phyloP scores from a whole-genome alignment of 2,797 vertebrate genomes.

The Tangara arthus region DNA sequence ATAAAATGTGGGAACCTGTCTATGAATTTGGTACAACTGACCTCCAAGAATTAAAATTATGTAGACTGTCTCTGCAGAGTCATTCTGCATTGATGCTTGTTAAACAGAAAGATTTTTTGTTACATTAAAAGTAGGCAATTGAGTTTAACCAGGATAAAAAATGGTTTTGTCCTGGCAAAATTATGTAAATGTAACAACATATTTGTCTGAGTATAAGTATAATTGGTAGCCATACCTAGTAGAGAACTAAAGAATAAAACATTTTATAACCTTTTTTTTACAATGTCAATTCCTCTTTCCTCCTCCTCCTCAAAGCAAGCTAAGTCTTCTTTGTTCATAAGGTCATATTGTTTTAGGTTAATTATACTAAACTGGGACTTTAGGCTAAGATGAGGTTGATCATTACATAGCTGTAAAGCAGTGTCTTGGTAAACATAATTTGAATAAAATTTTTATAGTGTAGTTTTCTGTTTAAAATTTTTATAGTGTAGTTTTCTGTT shows the following conservation, averaged over 20 bases:
- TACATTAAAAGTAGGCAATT: not conserved
- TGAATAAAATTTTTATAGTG: not conserved
- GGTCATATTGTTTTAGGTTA: not conserved
- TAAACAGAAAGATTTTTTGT: not conserved
- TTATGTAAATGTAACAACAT: not conserved
- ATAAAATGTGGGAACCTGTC: not conserved
- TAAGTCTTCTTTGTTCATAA: not conserved
- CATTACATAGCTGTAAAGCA: not conserved
- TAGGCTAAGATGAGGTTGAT: not conserved
- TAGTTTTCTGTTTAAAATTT: not conserved
- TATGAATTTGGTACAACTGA: not conserved
- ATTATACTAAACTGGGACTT: not conserved
- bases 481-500: not conserved
- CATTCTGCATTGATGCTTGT: not conserved
- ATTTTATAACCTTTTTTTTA: not conserved
- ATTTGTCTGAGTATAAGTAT: fast-evolving
- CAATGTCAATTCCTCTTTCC: not conserved
- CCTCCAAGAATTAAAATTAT: not conserved
- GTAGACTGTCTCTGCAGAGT: not conserved
- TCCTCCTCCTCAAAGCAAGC: not conserved
- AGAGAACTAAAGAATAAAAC: not conserved
- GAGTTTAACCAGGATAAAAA: not conserved
- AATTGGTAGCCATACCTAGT: not conserved
- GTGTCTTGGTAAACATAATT: not conserved
- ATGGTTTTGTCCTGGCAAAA: not conserved